A percentile compares a stretch with the other conserved stretches of the same genome.
These are phyloP conservation scores for Hetaerina americana DNA, from an alignment of 1,140 invertebrate species.

Conservation along the genomic window DNA sequence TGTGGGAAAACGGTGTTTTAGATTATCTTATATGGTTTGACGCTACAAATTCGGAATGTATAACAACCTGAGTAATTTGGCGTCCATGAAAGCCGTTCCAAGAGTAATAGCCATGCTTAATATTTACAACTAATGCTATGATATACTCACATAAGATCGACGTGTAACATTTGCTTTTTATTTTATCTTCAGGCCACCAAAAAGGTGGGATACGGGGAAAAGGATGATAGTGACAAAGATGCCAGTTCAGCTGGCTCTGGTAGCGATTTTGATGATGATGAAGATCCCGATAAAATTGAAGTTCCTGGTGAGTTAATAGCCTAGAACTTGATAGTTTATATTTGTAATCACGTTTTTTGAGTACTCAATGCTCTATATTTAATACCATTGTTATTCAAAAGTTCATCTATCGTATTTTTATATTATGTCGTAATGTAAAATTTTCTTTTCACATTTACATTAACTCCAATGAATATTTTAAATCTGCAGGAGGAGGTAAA, in stretches of 20 bases:
- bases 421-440: neutral
- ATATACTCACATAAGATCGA: too few relatives aligned
- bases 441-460: neutral
- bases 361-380: neutral
- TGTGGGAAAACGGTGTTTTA: too few relatives aligned
- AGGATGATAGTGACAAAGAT: slow-evolving; percentile 35
- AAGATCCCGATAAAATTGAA: slow-evolving; percentile 81
- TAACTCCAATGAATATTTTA: slow-evolving; percentile 6
- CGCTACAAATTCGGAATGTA: too few relatives aligned
- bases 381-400: neutral
- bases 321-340: too few relatives aligned
- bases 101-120: too few relatives aligned
- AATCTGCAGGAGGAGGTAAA: slow-evolving; percentile 55
- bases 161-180: neutral
- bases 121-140: too few relatives aligned
- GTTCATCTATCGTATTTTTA: too few relatives aligned
- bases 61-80: too few relatives aligned
- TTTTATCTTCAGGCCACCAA: slow-evolving; percentile 7
- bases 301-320: slow-evolving; percentile 65
- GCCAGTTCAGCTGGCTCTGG: slow-evolving; percentile 44
- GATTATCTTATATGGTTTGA: too few relatives aligned
- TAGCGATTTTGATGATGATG: slow-evolving; percentile 68
- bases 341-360: neutral
- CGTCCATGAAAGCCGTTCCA: too few relatives aligned
- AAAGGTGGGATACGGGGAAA: slow-evolving; percentile 8